Evolutionary conservation across 1,140 invertebrate genomes (phyloP).

Genomic region (Cephus cinctus): DNA sequence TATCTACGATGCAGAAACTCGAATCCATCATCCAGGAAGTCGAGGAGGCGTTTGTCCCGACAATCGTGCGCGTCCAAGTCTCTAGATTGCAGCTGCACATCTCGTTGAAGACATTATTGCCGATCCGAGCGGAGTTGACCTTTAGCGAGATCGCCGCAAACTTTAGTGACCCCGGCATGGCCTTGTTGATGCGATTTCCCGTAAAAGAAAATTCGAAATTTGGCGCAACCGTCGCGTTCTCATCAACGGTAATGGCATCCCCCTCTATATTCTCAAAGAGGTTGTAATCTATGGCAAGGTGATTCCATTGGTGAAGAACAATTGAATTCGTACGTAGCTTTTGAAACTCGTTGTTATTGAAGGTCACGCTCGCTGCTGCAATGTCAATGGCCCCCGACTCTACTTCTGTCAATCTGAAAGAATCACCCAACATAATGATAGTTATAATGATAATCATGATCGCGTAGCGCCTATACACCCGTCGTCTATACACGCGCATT

Average conservation of each 20-base stretch:
- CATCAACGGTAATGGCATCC: conserved; percentile 55
- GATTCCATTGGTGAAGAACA: conserved; percentile 63
- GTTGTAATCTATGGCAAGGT: conserved; percentile 63
- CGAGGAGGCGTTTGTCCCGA: conserved; percentile 46
- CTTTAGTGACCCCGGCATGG: conserved; percentile 54
- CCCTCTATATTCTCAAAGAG: conserved; percentile 60
- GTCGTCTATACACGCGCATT: too few species aligned
- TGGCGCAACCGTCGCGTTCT: conserved; percentile 41
- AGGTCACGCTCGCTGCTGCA: conserved; percentile 60
- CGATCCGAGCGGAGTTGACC: conserved; percentile 54
- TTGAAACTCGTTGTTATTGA: conserved; percentile 64
- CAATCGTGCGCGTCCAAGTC: conserved; percentile 56
- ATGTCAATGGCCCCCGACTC: conserved; percentile 63
- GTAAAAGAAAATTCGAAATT: conserved; percentile 61
- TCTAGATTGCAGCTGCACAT: conserved; percentile 64
- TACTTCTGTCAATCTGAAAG: conserved; percentile 64
- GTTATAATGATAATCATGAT: too few species aligned
- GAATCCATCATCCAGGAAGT: conserved; percentile 54
- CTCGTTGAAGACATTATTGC: conserved; percentile 64
- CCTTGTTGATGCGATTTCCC: conserved; percentile 62
- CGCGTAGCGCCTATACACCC: too few species aligned
- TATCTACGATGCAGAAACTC: conserved; percentile 64
- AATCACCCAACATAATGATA: too few species aligned
- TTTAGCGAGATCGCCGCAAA: conserved; percentile 59
- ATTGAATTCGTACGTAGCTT: conserved; percentile 59